Percentiles rank a stretch among this genome's conserved stretches.
phyloP scores from a whole-genome alignment of 2,797 vertebrate genomes.

The Takifugu rubripes region DNA sequence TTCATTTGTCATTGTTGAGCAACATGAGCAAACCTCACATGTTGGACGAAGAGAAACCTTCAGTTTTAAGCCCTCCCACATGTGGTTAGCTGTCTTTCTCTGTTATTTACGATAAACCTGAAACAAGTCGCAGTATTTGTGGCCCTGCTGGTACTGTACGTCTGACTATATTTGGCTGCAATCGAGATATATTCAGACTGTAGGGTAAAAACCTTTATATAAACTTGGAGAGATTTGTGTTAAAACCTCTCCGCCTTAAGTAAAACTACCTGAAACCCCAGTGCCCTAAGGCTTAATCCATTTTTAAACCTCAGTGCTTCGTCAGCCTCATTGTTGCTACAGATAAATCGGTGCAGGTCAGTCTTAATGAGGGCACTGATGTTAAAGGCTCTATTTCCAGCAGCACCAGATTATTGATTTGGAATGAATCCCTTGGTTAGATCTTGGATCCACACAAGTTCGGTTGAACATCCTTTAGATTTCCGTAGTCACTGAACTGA shows the following conservation, averaged over 20 bases:
- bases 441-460: conserved; percentile 36
- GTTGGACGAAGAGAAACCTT: not conserved
- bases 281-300: conserved; percentile 54
- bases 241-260: not conserved
- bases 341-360: conserved; percentile 62
- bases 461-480: conserved; percentile 29
- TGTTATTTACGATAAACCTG: not conserved
- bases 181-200: too few species aligned
- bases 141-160: too few species aligned
- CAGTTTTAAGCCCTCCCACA: not conserved
- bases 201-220: not conserved
- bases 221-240: not conserved
- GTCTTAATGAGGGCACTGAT: conserved; percentile 65
- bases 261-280: conserved; percentile 7
- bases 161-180: too few species aligned
- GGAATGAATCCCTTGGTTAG: conserved; percentile 56
- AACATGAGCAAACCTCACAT: conserved; percentile 5
- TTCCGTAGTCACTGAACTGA: conserved; percentile 2
- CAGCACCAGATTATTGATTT: conserved; percentile 68
- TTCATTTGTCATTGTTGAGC: conserved; percentile 31
- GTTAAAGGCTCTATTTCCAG: conserved; percentile 56
- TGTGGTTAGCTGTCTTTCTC: not conserved
- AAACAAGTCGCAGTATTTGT: too few species aligned
- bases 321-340: conserved; percentile 46
- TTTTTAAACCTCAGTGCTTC: conserved; percentile 50